Percentiles rank a stretch among this genome's conserved stretches.
These are phyloP conservation scores for Arrhopalites spinosus DNA, from an alignment of 2,888 invertebrate species.

Conservation along the genomic window DNA sequence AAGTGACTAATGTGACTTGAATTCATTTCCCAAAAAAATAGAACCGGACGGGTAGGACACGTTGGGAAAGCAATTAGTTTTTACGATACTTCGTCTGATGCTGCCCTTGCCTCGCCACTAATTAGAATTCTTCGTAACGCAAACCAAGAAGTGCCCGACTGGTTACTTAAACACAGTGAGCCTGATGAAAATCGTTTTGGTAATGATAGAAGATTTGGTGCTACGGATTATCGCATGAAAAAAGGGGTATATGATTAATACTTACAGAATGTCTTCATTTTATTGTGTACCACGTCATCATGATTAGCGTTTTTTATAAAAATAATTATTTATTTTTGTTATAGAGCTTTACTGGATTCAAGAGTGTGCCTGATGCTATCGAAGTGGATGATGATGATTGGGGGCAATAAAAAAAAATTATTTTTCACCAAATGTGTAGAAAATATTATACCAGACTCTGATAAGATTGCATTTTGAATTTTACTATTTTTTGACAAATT, in stretches of 20 bases:
- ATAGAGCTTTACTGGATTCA: background rate
- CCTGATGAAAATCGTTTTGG: background rate
- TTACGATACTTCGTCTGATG: constrained; percentile 69
- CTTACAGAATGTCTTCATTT: background rate
- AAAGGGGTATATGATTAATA: background rate
- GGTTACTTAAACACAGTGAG: constrained; percentile 58
- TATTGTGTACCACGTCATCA: background rate
- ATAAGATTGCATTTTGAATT: too few species aligned
- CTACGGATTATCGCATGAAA: constrained; percentile 3
- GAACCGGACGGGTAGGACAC: constrained; percentile 63
- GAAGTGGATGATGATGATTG: constrained; percentile 12
- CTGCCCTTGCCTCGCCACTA: constrained; percentile 67
- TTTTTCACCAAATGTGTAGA: too few species aligned
- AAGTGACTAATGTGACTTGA: constrained; percentile 57
- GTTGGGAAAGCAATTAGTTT: constrained; percentile 61
- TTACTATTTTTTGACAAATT: too few species aligned
- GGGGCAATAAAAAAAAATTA: background rate
- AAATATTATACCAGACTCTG: too few species aligned
- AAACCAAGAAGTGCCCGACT: constrained; percentile 78
- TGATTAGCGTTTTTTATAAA: background rate
- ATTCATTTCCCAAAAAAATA: too few species aligned
- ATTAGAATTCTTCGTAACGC: constrained; percentile 76
- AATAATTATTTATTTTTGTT: background rate
- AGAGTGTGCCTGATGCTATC: background rate
- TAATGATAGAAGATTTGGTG: background rate